Evolutionary conservation across 2,888 invertebrate genomes (phyloP), one percentile per base, ranked within the genome.

Genomic region (Spicauda simplicius): DNA sequence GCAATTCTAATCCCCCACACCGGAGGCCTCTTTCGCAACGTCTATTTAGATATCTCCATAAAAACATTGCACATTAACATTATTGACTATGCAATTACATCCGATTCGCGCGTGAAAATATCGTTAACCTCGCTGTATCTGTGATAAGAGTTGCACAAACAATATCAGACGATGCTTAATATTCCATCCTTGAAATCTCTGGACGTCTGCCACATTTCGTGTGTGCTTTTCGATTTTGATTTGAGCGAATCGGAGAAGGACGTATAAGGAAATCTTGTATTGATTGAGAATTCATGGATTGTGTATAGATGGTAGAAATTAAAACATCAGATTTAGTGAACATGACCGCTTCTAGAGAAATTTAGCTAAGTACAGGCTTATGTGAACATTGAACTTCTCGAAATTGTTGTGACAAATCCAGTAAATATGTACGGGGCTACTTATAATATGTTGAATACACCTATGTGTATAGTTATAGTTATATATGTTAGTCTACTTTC

Each of bases 101-200:
- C 1, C 16, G 16, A 53, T 41, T 25, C 19, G 20, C 53, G 53
- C 53, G 41, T 53, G 20, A 20, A 18, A 2, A 50, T 52, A 52
- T n/a, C 16, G 52, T 14, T 14, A 50, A n/a, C 50, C 37, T 52
- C 18, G 25, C 54, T 59, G 65, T 30, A 59, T 65, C 41, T 33
- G 14, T 19, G 54, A 65, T 48, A 41, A 58, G 25, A 53, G 10
- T n/a, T 18, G 30, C 33, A 45, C 20, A 57, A 58, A 65, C 52
- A 57, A 37, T 57, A 25, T 58, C 41, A 54, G 45, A 19, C 50
- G 30, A 11, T 30, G 59, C 25, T 59, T 65, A 54, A 48, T 54
- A 65, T 65, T 65, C 41, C 25, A 45, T 18, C 64, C 64, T 65
- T 65, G 58, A 59, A 64, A 53, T 25, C 19, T 41, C 41, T 45